Conservation (phyloP, 2,888 invertebrate species). For the Fragum whitleyi region DNA sequence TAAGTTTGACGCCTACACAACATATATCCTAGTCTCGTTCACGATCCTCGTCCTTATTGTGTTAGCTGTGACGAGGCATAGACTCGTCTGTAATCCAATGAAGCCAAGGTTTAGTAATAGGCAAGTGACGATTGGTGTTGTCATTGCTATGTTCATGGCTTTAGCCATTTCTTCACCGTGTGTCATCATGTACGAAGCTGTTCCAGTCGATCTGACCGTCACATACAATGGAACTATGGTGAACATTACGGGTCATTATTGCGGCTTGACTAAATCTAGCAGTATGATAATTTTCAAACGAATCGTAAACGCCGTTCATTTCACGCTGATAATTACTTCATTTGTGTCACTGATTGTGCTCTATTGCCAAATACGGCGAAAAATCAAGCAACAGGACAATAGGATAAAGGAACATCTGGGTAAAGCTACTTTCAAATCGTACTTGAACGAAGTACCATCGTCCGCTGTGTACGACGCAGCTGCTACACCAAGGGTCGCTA, state of each 20-base stretch:
- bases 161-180: not conserved
- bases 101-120: not conserved
- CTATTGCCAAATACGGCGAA: constrained; percentile 5
- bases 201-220: not conserved
- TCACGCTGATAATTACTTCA: not conserved
- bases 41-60: not conserved
- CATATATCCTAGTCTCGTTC: not conserved
- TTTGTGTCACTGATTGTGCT: not conserved
- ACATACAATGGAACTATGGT: not conserved
- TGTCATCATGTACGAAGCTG: constrained; percentile 5
- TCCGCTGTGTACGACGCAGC: not conserved
- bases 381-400: not conserved
- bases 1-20: constrained; percentile 11
- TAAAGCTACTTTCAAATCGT: not conserved
- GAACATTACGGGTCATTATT: constrained; percentile 10
- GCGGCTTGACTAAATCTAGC: not conserved
- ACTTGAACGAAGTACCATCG: not conserved
- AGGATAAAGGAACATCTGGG: not conserved
- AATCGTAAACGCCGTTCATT: not conserved
- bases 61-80: constrained; percentile 1
- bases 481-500: not conserved
- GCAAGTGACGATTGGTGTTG: not conserved
- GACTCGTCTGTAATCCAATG: constrained; percentile 3
- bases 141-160: not conserved
- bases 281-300: not conserved